Evolutionary conservation across 2,888 invertebrate genomes (phyloP).

Genomic region (Acleris sparsana): DNA sequence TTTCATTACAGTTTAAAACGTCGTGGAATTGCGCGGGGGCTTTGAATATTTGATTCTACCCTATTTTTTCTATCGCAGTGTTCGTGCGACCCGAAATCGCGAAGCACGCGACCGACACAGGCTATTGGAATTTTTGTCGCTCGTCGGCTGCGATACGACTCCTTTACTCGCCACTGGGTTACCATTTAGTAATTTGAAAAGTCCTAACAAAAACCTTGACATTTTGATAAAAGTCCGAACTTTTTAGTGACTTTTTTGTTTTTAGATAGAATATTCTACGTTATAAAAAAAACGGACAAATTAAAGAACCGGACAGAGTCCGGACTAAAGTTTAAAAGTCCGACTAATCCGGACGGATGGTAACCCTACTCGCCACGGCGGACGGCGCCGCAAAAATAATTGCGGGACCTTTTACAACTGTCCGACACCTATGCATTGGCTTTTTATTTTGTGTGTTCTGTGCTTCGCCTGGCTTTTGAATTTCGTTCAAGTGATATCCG

Average conservation of each 20-base stretch:
- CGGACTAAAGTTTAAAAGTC: too few species aligned
- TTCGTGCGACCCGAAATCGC: conserved; percentile 74
- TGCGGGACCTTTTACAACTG: conserved; percentile 57
- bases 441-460: conserved; percentile 49
- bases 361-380: conserved; percentile 40
- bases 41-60: conserved; percentile 64
- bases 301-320: too few species aligned
- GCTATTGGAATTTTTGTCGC: conserved; percentile 66
- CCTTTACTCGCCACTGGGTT: conserved; percentile 38
- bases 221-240: too few species aligned
- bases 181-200: too few species aligned
- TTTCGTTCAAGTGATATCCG: conserved; percentile 1
- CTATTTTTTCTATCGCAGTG: conserved; percentile 53
- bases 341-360: too few species aligned
- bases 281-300: too few species aligned
- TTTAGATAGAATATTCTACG: too few species aligned
- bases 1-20: conserved; percentile 33
- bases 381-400: conserved; percentile 54
- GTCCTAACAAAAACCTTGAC: too few species aligned
- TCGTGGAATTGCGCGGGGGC: conserved; percentile 38
- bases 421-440: conserved; percentile 48
- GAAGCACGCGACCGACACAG: conserved; percentile 66
- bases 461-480: conserved; percentile 41
- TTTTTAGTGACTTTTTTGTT: too few species aligned
- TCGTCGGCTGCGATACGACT: conserved; percentile 43